Conservation (phyloP, 2,888 invertebrate species). For the Oscheius sp. region DNA sequence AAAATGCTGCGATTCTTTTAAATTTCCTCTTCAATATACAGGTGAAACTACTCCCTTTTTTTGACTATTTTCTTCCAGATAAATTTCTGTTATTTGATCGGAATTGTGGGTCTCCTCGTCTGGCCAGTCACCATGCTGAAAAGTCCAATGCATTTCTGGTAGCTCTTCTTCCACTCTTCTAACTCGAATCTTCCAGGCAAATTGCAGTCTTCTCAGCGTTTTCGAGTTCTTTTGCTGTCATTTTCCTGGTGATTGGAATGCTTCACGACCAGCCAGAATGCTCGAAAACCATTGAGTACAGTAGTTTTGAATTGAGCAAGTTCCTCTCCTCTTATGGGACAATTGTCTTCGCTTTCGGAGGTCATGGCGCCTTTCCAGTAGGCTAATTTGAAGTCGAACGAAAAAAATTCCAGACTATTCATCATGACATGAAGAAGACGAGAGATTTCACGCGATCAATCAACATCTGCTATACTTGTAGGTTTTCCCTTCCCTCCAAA, state of each 20-base stretch:
- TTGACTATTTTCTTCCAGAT: constrained; percentile 28
- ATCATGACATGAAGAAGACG: constrained; percentile 57
- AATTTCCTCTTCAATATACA: constrained; percentile 45
- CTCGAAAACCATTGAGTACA: constrained; percentile 35
- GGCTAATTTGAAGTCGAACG: too few species aligned
- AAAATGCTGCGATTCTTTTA: constrained; percentile 47
- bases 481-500: constrained; percentile 9
- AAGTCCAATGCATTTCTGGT: constrained; percentile 52
- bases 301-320: constrained; percentile 27
- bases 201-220: constrained; percentile 46
- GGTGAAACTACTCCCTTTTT: background rate
- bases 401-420: constrained; percentile 62
- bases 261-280: constrained; percentile 41
- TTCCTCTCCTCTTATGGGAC: constrained; percentile 48
- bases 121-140: constrained; percentile 51
- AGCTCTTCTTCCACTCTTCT: background rate
- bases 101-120: constrained; percentile 40
- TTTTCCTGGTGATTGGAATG: constrained; percentile 41
- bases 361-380: constrained; percentile 47
- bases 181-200: constrained; percentile 29
- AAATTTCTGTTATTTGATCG: constrained; percentile 46
- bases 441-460: constrained; percentile 54
- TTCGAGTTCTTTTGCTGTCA: constrained; percentile 38
- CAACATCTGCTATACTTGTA: constrained; percentile 47
- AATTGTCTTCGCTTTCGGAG: constrained; percentile 49